These are phyloP conservation scores for Orestias chungarensis DNA, from an alignment of 2,797 vertebrate genomes.

Conservation along the genomic window DNA sequence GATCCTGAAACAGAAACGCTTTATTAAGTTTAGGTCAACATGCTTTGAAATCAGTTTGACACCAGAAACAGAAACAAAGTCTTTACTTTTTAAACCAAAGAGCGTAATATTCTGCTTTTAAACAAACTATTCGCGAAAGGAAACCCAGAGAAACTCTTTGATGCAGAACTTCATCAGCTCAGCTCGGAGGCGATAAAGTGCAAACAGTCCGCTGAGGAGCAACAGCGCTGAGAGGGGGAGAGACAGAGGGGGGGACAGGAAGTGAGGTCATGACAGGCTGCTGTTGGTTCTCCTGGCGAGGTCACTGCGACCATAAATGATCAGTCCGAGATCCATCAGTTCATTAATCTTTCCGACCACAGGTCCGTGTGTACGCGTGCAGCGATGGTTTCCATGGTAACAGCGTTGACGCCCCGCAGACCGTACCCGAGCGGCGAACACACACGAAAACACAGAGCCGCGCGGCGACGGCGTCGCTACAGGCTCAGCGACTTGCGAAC, in stretches of 20 bases:
- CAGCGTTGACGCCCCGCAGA: not conserved
- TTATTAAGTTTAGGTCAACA: slow-evolving; percentile 1
- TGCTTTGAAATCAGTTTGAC: slow-evolving; percentile 1
- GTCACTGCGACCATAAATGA: not conserved
- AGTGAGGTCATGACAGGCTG: not conserved
- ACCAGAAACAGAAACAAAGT: not conserved
- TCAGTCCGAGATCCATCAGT: slow-evolving; percentile 15
- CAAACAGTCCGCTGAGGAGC: slow-evolving; percentile 10
- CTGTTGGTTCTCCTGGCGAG: not conserved
- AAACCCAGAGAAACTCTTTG: slow-evolving; percentile 15
- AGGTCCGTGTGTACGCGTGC: slow-evolving; percentile 15
- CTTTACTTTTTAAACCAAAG: not conserved
- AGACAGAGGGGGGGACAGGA: not conserved
- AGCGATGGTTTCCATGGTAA: slow-evolving; percentile 31
- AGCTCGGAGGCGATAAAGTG: slow-evolving; percentile 41
- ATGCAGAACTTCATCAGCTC: not conserved
- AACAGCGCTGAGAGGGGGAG: not conserved
- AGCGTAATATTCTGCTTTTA: slow-evolving; percentile 4
- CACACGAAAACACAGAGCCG: slow-evolving; percentile 12
- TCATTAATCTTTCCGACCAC: slow-evolving; percentile 17
- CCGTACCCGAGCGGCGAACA: not conserved
- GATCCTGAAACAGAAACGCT: slow-evolving; percentile 3
- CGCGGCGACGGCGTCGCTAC: slow-evolving; percentile 62
- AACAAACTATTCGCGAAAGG: not conserved
- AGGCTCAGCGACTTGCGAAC: slow-evolving; percentile 94